Evolutionary conservation across 2,113 vertebrate genomes (phyloP).

Genomic region (Todiramphus chloris): DNA sequence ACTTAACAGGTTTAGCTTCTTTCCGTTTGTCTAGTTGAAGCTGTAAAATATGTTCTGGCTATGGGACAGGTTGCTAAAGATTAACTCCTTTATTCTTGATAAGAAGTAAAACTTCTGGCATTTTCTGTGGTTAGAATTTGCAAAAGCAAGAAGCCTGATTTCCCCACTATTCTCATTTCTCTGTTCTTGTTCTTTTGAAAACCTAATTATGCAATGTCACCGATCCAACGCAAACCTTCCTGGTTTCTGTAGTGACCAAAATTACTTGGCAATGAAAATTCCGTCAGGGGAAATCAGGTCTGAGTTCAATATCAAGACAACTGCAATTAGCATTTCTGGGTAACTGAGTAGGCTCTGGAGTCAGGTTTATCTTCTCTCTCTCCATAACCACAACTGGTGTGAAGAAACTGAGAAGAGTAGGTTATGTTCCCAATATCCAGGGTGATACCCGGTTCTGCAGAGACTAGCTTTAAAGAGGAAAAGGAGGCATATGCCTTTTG

Average conservation of each 20-base stretch:
- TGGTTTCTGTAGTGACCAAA: slow-evolving; percentile 25
- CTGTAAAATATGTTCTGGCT: background rate
- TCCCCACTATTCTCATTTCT: slow-evolving; percentile 64
- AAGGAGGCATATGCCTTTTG: background rate
- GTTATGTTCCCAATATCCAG: background rate
- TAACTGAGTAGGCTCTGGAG: background rate
- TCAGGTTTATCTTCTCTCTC: background rate
- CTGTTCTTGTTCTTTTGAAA: slow-evolving; percentile 65
- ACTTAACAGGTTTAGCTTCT: background rate
- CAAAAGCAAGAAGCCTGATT: slow-evolving; percentile 60
- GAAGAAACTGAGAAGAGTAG: background rate
- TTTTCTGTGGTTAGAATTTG: slow-evolving; percentile 46
- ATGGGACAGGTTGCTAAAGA: background rate
- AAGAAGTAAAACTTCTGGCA: slow-evolving; percentile 6
- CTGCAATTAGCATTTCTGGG: background rate
- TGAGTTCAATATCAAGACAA: background rate
- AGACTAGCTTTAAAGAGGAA: background rate
- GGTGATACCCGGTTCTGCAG: background rate
- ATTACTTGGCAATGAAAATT: background rate
- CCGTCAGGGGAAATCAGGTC: background rate
- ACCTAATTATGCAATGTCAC: slow-evolving; percentile 50
- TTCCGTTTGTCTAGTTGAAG: slow-evolving; percentile 9
- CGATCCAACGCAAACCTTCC: background rate
- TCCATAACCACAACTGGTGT: background rate
- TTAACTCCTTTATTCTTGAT: slow-evolving; percentile 1